A percentile compares a stretch with the other conserved stretches of the same genome.
These are phyloP conservation scores for Ichneumoninae sp. DNA, from an alignment of 2,888 invertebrate genomes.

Conservation along the genomic window DNA sequence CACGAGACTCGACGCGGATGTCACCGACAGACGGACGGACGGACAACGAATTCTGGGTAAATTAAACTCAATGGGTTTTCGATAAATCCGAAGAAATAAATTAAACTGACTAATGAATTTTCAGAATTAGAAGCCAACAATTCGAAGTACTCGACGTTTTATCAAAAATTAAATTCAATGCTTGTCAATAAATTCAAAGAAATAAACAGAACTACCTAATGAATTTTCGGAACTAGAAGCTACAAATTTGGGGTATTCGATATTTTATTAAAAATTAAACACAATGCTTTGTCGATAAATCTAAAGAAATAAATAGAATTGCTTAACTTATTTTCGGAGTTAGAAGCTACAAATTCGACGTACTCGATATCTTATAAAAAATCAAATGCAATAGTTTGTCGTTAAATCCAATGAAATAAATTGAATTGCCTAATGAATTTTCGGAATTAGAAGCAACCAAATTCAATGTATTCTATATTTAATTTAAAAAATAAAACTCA, in stretches of 20 bases:
- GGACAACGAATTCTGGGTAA: slow-evolving; percentile 3
- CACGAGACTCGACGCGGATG: slow-evolving; percentile 40
- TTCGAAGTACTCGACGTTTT: no score
- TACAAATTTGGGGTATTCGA: slow-evolving; percentile 43
- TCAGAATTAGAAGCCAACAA: no score
- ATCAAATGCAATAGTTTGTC: no score
- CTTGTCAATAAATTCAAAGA: slow-evolving; percentile 33
- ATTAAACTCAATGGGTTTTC: slow-evolving; percentile 20
- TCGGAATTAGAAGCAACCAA: slow-evolving; percentile 61
- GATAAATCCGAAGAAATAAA: slow-evolving; percentile 1
- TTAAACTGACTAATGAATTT: no score
- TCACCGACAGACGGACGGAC: slow-evolving; percentile 42
- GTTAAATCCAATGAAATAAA: slow-evolving; percentile 47
- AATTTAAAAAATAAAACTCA: no score
- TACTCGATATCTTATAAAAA: no score
- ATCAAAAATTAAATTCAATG: no score
- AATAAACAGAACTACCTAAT: slow-evolving; percentile 45
- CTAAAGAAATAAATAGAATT: slow-evolving; percentile 13
- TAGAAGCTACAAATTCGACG: slow-evolving; percentile 53
- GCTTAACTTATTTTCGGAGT: slow-evolving; percentile 47
- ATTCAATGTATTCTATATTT: slow-evolving; percentile 8
- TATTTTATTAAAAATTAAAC: no score
- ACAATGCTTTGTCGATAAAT: slow-evolving; percentile 35
- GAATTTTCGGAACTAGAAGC: slow-evolving; percentile 62
- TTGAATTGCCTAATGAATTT: background rate